Conservation (phyloP, 2,888 invertebrate species). For the Melangyna quadrimaculata region DNA sequence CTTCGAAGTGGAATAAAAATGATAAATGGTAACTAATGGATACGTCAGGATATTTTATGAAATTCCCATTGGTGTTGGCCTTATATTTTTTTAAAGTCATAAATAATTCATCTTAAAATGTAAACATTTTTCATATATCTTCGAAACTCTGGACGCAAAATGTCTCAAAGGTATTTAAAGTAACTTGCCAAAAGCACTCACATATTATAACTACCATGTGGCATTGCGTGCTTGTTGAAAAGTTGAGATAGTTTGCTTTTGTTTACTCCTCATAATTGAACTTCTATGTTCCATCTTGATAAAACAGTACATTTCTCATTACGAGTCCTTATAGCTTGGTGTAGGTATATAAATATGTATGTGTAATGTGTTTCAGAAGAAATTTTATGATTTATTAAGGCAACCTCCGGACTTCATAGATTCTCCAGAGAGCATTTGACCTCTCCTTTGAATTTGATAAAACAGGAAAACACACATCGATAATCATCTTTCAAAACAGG, state of each 20-base stretch:
- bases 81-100: constrained; percentile 52
- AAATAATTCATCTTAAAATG: constrained; percentile 64
- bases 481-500: constrained; percentile 1
- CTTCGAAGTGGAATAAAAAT: constrained; percentile 60
- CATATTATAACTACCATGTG: not conserved
- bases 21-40: constrained; percentile 68
- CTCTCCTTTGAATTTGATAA: not conserved
- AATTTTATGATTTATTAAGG: constrained; percentile 9
- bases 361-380: not conserved
- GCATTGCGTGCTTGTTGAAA: constrained; percentile 15
- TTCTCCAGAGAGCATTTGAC: not conserved
- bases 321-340: not conserved
- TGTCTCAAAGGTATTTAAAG: constrained; percentile 57
- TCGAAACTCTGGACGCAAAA: constrained; percentile 17
- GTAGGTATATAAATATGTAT: no score
- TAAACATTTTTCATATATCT: constrained; percentile 46
- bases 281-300: constrained; percentile 13
- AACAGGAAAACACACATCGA: not conserved
- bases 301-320: not conserved
- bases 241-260: constrained; percentile 27
- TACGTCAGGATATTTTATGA: constrained; percentile 56
- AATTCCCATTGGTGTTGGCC: constrained; percentile 55
- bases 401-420: not conserved
- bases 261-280: constrained; percentile 34
- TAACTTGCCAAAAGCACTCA: constrained; percentile 50